Conservation (phyloP, 2,797 vertebrate species). For the Diplodus sargus region DNA sequence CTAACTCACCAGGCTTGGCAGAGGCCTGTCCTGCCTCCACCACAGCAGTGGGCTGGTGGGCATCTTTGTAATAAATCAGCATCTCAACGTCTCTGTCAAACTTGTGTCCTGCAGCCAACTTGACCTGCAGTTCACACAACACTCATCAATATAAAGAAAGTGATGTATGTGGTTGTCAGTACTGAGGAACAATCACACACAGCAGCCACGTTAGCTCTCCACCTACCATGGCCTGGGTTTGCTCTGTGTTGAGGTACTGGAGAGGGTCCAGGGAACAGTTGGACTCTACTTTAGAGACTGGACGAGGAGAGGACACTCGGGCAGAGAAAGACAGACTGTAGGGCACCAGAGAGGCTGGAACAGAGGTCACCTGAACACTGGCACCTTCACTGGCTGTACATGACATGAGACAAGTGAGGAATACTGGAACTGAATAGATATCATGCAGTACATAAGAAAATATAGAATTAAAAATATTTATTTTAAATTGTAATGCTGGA, state of each 20-base stretch:
- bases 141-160: no score
- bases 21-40: constrained; percentile 82
- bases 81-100: constrained; percentile 89
- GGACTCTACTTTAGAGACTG: constrained; percentile 85
- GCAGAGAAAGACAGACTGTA: constrained; percentile 84
- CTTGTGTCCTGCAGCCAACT: constrained; percentile 84
- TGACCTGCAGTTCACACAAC: constrained; percentile 74
- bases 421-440: no score
- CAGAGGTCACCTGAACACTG: constrained; percentile 62
- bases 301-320: constrained; percentile 80
- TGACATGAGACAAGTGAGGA: not conserved
- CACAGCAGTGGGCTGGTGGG: constrained; percentile 84
- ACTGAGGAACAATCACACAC: no score
- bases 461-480: no score
- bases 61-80: constrained; percentile 86
- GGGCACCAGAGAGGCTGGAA: constrained; percentile 77
- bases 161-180: no score
- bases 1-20: constrained; percentile 76
- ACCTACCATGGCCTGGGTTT: constrained; percentile 73
- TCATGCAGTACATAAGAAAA: no score
- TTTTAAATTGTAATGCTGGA: no score
- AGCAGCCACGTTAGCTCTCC: no score
- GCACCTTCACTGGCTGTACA: not conserved
- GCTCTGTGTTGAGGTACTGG: constrained; percentile 78
- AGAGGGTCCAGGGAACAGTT: constrained; percentile 84